phyloP scores from a whole-genome alignment of 2,888 invertebrate species.

The Brachylomia viminalis region DNA sequence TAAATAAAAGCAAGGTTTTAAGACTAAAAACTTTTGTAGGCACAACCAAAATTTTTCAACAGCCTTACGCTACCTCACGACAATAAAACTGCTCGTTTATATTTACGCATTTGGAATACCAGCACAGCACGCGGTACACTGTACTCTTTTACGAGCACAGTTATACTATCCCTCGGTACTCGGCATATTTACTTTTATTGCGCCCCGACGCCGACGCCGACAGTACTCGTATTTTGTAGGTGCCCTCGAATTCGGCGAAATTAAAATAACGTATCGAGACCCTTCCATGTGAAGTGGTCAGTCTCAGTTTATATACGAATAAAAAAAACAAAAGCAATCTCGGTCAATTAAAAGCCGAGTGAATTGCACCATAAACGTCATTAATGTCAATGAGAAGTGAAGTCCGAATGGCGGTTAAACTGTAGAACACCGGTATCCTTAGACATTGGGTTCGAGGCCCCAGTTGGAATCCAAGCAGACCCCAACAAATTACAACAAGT shows the following conservation, averaged over 20 bases:
- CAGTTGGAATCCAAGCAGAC: neutral
- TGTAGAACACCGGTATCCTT: neutral
- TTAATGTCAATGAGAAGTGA: neutral
- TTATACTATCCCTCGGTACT: slow-evolving; percentile 71
- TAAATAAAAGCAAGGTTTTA: neutral
- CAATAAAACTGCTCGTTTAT: slow-evolving; percentile 62
- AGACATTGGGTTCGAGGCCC: neutral
- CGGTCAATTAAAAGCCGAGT: no score
- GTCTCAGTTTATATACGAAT: neutral
- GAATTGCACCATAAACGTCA: neutral
- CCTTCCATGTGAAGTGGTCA: slow-evolving; percentile 8
- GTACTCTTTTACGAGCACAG: slow-evolving; percentile 72
- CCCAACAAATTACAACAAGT: neutral
- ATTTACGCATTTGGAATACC: slow-evolving; percentile 59
- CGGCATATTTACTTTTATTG: slow-evolving; percentile 82
- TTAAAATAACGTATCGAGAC: slow-evolving; percentile 52
- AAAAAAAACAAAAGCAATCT: neutral
- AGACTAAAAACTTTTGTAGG: slow-evolving; percentile 21
- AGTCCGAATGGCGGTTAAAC: neutral
- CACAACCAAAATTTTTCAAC: slow-evolving; percentile 12
- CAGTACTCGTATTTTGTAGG: slow-evolving; percentile 69
- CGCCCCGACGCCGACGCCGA: slow-evolving; percentile 67
- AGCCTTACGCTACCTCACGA: slow-evolving; percentile 39
- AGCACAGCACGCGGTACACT: slow-evolving; percentile 51
- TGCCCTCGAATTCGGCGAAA: slow-evolving; percentile 48